These are phyloP conservation scores for Eulemur albifrons DNA, from an alignment of 2,797 vertebrate genomes.

Conservation along the genomic window DNA sequence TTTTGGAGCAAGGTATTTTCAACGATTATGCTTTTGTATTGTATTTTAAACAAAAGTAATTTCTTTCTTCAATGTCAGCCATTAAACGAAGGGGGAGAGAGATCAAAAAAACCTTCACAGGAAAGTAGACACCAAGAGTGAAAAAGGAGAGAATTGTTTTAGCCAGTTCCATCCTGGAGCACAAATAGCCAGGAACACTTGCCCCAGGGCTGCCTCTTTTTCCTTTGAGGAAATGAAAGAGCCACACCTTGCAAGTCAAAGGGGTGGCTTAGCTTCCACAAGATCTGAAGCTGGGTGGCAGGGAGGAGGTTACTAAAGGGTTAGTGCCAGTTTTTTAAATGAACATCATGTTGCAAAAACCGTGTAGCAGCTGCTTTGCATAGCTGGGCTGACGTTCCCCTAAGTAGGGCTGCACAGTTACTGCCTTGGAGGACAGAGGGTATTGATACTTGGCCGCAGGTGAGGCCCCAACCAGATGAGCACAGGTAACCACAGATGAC, in stretches of 20 bases:
- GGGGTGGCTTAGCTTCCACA: not conserved
- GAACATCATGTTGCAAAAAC: not conserved
- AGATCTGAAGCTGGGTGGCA: not conserved
- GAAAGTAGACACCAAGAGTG: not conserved
- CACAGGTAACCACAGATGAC: not conserved
- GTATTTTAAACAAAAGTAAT: not conserved
- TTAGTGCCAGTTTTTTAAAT: not conserved
- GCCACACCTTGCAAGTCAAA: not conserved
- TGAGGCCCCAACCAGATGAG: not conserved
- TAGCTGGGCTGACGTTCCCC: not conserved
- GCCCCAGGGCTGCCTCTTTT: not conserved
- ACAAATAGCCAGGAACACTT: not conserved
- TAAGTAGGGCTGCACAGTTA: not conserved
- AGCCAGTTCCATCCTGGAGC: no score
- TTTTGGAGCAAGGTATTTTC: not conserved
- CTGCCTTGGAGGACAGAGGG: not conserved
- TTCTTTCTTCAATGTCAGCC: not conserved
- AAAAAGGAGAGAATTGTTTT: not conserved
- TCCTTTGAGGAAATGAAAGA: not conserved
- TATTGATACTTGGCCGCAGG: not conserved
- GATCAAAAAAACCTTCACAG: not conserved
- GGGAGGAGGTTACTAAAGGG: not conserved
- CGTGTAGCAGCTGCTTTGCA: not conserved
- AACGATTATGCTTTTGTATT: not conserved
- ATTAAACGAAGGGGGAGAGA: not conserved